Percentiles rank a stretch among this genome's conserved stretches.
Conservation (phyloP, 1,140 invertebrate species). For the Octopus bimaculoides region DNA sequence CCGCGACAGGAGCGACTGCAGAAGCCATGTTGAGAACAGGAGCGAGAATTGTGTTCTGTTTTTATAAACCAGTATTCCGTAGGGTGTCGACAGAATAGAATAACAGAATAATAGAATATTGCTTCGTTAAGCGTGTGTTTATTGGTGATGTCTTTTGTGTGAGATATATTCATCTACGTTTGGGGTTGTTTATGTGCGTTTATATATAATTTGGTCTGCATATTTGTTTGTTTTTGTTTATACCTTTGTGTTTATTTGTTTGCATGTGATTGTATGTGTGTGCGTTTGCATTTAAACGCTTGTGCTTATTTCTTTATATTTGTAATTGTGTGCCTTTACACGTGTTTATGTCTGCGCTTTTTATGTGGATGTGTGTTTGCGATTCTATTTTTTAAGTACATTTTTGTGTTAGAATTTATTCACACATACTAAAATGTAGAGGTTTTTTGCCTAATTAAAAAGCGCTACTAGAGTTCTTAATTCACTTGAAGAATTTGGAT, state of each 20-base stretch:
- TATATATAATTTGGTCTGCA: neutral
- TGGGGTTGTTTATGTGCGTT: neutral
- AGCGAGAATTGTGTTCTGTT: neutral
- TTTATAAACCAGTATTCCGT: neutral
- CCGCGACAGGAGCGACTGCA: neutral
- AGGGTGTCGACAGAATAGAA: neutral
- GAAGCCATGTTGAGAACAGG: neutral
- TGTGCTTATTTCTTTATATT: no score
- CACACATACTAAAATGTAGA: no score
- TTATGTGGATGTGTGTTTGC: no score
- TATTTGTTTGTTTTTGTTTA: neutral
- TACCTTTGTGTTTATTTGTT: neutral
- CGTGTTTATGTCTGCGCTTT: no score
- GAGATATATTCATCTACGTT: neutral
- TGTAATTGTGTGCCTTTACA: no score
- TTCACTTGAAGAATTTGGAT: no score
- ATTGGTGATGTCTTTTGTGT: neutral
- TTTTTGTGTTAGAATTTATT: no score
- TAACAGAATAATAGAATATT: neutral
- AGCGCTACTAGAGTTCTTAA: no score
- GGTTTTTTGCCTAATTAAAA: no score
- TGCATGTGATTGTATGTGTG: neutral
- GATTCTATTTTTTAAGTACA: no score
- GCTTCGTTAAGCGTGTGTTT: neutral
- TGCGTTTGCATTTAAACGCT: neutral